These are phyloP conservation scores for Origma solitaria DNA, from an alignment of 2,113 vertebrate genomes.

Conservation along the genomic window DNA sequence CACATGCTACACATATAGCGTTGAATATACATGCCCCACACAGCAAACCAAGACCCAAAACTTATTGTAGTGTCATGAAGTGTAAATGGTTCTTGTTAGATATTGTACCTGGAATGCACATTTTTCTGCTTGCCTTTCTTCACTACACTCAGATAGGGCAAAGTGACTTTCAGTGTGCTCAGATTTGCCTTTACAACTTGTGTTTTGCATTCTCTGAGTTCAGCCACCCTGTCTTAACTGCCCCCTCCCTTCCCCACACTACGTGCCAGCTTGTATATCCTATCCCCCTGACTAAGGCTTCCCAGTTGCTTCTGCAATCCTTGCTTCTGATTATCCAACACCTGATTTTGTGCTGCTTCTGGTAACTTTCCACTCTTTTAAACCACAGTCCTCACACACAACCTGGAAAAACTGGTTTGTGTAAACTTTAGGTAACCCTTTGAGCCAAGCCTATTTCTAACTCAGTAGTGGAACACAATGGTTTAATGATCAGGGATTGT, in stretches of 20 bases:
- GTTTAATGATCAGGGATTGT: not conserved
- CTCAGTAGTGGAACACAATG: not conserved
- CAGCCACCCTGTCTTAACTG: not conserved
- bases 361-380: conserved; percentile 55
- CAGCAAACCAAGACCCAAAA: not conserved
- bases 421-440: conserved; percentile 12
- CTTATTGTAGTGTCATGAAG: not conserved
- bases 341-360: not conserved
- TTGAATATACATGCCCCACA: not conserved
- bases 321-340: not conserved
- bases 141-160: not conserved
- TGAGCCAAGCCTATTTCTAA: conserved; percentile 1
- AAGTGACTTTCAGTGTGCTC: not conserved
- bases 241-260: fast-evolving
- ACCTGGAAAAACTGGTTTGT: conserved; percentile 57
- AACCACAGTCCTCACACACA: not conserved
- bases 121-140: not conserved
- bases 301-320: not conserved
- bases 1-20: not conserved
- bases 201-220: not conserved
- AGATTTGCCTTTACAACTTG: not conserved
- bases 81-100: not conserved
- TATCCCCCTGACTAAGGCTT: not conserved
- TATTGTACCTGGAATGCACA: fast-evolving
- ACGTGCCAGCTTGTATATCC: not conserved